Conservation (phyloP, 2,888 invertebrate genomes). For the Villa cingulata region DNA sequence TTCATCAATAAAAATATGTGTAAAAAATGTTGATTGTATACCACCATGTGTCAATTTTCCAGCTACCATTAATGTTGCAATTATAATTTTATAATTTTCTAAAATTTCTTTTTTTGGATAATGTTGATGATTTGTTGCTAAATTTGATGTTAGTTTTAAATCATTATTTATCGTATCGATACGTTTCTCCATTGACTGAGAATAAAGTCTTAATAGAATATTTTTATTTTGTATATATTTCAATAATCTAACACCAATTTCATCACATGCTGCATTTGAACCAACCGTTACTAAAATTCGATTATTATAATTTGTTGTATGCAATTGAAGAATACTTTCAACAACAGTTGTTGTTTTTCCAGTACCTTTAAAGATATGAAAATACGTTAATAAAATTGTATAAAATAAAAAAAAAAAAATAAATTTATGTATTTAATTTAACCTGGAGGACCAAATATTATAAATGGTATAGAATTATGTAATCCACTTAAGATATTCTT, state of each 20-base stretch:
- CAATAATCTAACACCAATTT: slow-evolving; percentile 41
- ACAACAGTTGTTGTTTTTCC: slow-evolving; percentile 60
- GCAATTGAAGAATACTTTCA: slow-evolving; percentile 53
- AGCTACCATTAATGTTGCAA: slow-evolving; percentile 48
- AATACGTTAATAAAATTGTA: background rate
- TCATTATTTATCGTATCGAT: slow-evolving; percentile 28
- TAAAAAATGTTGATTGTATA: slow-evolving; percentile 32
- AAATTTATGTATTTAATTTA: too few relatives aligned
- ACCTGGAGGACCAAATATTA: slow-evolving; percentile 80
- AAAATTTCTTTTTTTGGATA: slow-evolving; percentile 39
- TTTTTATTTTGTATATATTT: slow-evolving; percentile 25
- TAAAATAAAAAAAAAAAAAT: background rate
- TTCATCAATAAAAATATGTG: slow-evolving; percentile 63
- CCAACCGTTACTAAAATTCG: slow-evolving; percentile 51
- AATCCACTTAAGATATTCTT: slow-evolving; percentile 49
- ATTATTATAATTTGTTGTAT: slow-evolving; percentile 25
- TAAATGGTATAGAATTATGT: slow-evolving; percentile 54
- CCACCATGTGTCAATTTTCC: slow-evolving; percentile 26
- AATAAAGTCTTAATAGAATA: slow-evolving; percentile 36
- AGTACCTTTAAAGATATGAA: slow-evolving; percentile 36
- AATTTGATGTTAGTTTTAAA: slow-evolving; percentile 35
- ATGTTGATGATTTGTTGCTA: slow-evolving; percentile 26
- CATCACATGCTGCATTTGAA: slow-evolving; percentile 60
- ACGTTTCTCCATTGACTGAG: slow-evolving; percentile 31
- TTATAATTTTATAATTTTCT: slow-evolving; percentile 43